These are phyloP conservation scores for Caenorhabditis drosophilae DNA, from an alignment of 2,888 invertebrate genomes.

Conservation along the genomic window DNA sequence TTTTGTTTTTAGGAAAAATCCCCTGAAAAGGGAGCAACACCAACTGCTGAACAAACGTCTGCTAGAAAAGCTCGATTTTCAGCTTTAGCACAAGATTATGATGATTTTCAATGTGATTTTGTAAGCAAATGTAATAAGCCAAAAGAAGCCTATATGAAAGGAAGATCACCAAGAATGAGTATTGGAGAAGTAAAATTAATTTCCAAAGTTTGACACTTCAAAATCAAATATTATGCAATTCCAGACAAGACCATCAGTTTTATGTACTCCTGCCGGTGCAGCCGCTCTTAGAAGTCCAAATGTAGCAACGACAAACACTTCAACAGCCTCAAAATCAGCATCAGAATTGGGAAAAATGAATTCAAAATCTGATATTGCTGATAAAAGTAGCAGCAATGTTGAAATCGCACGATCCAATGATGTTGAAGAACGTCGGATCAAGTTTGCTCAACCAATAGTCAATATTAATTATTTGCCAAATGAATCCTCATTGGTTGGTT, in stretches of 20 bases:
- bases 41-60: slow-evolving; percentile 2
- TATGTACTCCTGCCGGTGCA: slow-evolving; percentile 39
- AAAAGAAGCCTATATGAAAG: slow-evolving; percentile 52
- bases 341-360: background rate
- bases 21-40: background rate
- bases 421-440: slow-evolving; percentile 30
- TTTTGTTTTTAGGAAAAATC: slow-evolving; percentile 1
- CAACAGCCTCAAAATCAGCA: background rate
- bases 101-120: slow-evolving; percentile 29
- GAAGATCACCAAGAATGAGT: slow-evolving; percentile 45
- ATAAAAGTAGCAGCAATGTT: no score
- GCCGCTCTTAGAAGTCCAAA: slow-evolving; percentile 13
- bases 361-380: no score
- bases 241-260: slow-evolving; percentile 40
- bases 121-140: slow-evolving; percentile 26
- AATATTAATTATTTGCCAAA: slow-evolving; percentile 36
- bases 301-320: slow-evolving; percentile 2
- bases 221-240: slow-evolving; percentile 1
- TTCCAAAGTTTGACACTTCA: background rate
- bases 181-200: slow-evolving; percentile 38
- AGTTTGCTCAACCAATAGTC: slow-evolving; percentile 44
- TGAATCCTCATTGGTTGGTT: slow-evolving; percentile 14
- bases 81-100: slow-evolving; percentile 10
- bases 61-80: slow-evolving; percentile 12
- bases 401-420: background rate